A percentile compares a stretch with the other conserved stretches of the same genome.
These are phyloP conservation scores for Coracias cyanogaster DNA, from an alignment of 2,797 vertebrate species.

Conservation along the genomic window DNA sequence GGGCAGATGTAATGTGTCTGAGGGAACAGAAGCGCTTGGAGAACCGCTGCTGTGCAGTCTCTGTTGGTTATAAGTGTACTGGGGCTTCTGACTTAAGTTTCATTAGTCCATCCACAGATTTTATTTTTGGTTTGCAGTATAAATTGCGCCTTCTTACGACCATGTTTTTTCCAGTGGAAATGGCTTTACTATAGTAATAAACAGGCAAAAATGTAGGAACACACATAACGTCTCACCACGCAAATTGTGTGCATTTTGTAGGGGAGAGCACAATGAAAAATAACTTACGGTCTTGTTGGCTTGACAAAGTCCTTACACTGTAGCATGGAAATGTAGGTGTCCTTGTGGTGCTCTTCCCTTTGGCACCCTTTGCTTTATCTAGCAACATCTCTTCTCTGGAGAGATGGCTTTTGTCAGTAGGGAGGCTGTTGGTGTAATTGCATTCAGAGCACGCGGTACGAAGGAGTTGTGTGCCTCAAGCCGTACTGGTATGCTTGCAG, in stretches of 20 bases:
- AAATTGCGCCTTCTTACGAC: neutral
- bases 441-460: neutral
- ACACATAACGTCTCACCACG: neutral
- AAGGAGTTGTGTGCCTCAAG: neutral
- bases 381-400: neutral
- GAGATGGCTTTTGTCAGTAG: neutral
- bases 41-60: neutral
- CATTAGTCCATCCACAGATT: neutral
- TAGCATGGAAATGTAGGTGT: neutral
- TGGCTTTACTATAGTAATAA: neutral
- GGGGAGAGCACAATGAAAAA: neutral
- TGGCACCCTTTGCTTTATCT: neutral
- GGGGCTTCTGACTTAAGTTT: neutral
- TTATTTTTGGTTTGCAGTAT: neutral
- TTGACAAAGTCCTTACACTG: neutral
- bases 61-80: neutral
- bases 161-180: neutral
- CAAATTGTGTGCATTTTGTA: neutral
- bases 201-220: neutral
- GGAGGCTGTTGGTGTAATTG: neutral
- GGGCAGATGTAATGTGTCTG: neutral
- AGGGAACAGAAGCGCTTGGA: neutral
- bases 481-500: neutral
- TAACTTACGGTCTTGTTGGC: neutral
- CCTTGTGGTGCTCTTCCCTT: neutral